Percentiles rank a stretch among this genome's conserved stretches.
These are phyloP conservation scores for Melanotaenia pygmaea DNA, from an alignment of 2,797 vertebrate species.

Conservation along the genomic window DNA sequence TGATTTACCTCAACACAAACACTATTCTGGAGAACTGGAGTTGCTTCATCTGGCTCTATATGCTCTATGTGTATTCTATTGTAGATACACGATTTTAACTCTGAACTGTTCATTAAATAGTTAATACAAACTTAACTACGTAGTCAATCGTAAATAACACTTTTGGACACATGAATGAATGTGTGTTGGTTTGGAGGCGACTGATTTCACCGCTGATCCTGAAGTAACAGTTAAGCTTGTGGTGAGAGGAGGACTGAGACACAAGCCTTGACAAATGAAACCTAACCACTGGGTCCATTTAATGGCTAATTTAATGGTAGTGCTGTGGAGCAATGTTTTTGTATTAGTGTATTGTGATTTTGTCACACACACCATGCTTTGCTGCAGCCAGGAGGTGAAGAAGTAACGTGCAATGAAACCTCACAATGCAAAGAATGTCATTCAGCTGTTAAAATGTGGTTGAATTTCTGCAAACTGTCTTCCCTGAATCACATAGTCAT, in stretches of 20 bases:
- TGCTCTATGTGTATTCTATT: conserved; percentile 75
- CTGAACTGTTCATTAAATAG: conserved; percentile 81
- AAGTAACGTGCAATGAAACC: background rate
- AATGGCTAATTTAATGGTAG: background rate
- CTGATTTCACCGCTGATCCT: background rate
- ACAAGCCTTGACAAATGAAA: background rate
- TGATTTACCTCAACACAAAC: conserved; percentile 25
- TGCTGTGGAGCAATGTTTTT: background rate
- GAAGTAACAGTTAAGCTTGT: background rate
- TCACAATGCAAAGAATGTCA: background rate
- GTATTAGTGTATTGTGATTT: background rate
- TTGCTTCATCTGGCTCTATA: conserved; percentile 79
- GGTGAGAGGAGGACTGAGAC: background rate
- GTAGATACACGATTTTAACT: conserved; percentile 82
- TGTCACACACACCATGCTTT: background rate
- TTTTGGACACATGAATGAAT: background rate
- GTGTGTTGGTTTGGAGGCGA: background rate
- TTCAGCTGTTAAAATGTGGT: background rate
- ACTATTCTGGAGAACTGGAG: conserved; percentile 48
- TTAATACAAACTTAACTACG: conserved; percentile 66
- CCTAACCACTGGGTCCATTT: background rate
- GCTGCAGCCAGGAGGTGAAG: background rate
- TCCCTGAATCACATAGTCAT: background rate
- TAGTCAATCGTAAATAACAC: conserved; percentile 46
- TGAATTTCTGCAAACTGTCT: background rate